Base-by-base conservation (phyloP, 1,140 invertebrate species). In the Gryllus bimaculatus region DNA sequence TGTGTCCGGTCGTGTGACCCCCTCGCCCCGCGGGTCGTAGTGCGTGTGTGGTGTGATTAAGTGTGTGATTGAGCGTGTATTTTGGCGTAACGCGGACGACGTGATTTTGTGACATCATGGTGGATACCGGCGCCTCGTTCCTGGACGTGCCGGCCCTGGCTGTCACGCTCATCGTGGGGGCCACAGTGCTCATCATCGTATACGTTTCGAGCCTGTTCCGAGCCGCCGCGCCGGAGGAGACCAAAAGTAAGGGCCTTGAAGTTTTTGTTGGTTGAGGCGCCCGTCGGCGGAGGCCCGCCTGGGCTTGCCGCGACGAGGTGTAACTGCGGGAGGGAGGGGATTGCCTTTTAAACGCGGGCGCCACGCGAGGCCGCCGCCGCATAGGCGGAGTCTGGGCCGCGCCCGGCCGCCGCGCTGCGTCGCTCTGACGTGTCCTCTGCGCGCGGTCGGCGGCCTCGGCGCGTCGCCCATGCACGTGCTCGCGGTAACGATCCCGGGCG, bases 201-300 rank as follows among this genome's bases (percentile, higher is more conserved):
- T 80, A 80, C 77, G 79, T 80, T 73, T 80, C 80, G 47, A 80
- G 74, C 54, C 54, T 80, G 48, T 78, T 80, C 48, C 66, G 73
- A 54, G 73, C 77, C 13, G 73, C 77, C 76, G 76, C 47, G 47
- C 77, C 78, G 47, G 77, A 78, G 12, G 74, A 75, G 20, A 15
- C 54, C 12, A 80, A 80, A 80, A 78, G 80, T 80, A 80, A 80
- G 77, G 47, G n/a, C 20, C 21, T n/a, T 20, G 18, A n/a, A n/a
- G 48, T 77, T 77, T 10, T 6, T 47, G 10, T 13, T 7, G 10
- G 54, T 8, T 15, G 49, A 8, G 49, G 8, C 49, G 8, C 15
- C 15, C 8, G 49, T 7, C 26, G 26, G 54, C 54, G 54, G 10
- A 13, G 10, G 18, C 10, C 54, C 10, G 54, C 18, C 2, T 18